phyloP scores from a whole-genome alignment of 2,797 vertebrate genomes.

The Amniataba percoides region DNA sequence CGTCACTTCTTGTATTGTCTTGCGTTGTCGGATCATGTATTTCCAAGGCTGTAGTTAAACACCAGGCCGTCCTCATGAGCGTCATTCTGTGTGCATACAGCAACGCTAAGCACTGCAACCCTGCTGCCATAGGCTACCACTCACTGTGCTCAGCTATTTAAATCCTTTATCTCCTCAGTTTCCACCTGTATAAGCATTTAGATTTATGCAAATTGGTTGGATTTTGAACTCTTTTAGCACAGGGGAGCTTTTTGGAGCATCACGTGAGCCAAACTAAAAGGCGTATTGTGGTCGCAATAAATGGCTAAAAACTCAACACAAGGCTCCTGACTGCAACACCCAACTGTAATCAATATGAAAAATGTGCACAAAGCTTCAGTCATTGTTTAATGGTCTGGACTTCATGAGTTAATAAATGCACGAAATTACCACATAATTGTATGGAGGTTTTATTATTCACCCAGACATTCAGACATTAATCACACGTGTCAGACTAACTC shows the following conservation, averaged over 20 bases:
- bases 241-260: background rate
- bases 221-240: background rate
- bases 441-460: slow-evolving; percentile 5
- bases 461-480: slow-evolving; percentile 21
- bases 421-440: slow-evolving; percentile 19
- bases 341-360: background rate
- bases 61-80: background rate
- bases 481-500: slow-evolving; percentile 20
- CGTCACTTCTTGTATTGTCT: too few relatives aligned
- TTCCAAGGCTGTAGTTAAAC: background rate
- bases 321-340: background rate
- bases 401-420: slow-evolving; percentile 22
- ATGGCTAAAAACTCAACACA: background rate
- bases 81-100: background rate
- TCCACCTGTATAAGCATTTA: background rate
- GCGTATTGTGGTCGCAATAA: background rate
- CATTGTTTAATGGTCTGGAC: background rate
- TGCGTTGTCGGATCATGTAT: too few relatives aligned
- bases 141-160: background rate
- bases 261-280: slow-evolving; percentile 1
- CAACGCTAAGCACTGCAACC: background rate
- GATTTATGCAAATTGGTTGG: background rate
- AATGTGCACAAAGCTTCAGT: background rate
- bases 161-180: background rate
- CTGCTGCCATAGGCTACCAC: background rate